Percentiles rank a stretch among this genome's conserved stretches.
Conservation (phyloP, 2,888 invertebrate species). For the Hypolimnas misippus region DNA sequence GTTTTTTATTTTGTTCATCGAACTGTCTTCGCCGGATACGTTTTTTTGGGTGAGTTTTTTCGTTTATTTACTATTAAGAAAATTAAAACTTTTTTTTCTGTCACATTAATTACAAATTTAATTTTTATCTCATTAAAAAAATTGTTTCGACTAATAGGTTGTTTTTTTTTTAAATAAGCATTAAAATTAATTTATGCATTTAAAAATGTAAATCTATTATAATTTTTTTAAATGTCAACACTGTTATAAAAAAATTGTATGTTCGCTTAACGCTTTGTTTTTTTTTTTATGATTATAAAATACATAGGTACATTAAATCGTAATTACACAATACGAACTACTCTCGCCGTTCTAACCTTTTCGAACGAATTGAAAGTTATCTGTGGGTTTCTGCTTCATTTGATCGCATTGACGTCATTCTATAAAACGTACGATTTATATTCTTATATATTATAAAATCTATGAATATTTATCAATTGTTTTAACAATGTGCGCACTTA, state of each 20-base stretch:
- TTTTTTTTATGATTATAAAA: slow-evolving; percentile 2
- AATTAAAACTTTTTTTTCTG: not conserved
- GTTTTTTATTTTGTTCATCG: not conserved
- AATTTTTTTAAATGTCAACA: not conserved
- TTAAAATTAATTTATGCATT: no score
- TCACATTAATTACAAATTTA: not conserved
- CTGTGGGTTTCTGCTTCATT: slow-evolving; percentile 39
- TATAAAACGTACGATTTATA: slow-evolving; percentile 7
- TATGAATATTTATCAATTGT: not conserved
- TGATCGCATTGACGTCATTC: slow-evolving; percentile 32
- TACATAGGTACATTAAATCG: slow-evolving; percentile 9
- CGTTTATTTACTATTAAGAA: not conserved
- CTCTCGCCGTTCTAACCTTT: slow-evolving; percentile 41
- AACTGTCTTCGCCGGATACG: slow-evolving; percentile 41
- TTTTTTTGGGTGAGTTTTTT: slow-evolving; percentile 44
- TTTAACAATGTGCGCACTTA: no score
- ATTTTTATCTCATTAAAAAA: no score
- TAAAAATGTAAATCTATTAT: no score
- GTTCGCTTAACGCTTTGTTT: no score
- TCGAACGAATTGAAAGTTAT: slow-evolving; percentile 41
- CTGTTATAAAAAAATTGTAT: not conserved
- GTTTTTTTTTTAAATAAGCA: no score
- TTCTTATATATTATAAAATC: not conserved
- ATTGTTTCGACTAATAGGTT: no score
- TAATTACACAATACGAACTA: slow-evolving; percentile 38